Evolutionary conservation across 64 coral and sea anemone species (phyloP).

Genomic region (Stylophora pistillata): DNA sequence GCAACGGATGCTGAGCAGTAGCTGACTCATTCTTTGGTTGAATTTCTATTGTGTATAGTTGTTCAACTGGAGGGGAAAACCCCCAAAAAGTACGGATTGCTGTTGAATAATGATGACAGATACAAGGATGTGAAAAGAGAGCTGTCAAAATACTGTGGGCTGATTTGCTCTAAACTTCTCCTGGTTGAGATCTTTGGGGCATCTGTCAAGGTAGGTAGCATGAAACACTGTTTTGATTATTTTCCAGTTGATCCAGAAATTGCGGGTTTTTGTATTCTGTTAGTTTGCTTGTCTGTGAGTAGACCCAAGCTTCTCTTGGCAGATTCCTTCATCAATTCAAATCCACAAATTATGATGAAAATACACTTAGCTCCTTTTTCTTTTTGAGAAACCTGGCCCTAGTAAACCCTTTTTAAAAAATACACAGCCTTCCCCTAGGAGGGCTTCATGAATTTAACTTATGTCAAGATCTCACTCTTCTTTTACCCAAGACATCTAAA

Average conservation of each 20-base stretch:
- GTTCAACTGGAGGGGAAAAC: conserved; percentile 71
- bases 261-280: neutral
- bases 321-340: too few species aligned
- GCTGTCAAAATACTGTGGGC: conserved; percentile 81
- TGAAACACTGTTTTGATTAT: neutral
- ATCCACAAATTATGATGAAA: too few species aligned
- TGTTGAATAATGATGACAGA: conserved; percentile 86
- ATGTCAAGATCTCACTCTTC: too few species aligned
- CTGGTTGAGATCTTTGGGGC: conserved; percentile 95
- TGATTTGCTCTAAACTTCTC: conserved; percentile 57
- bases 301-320: too few species aligned
- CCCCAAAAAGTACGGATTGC: conserved; percentile 90
- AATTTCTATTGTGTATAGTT: conserved; percentile 52
- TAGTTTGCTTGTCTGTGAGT: neutral
- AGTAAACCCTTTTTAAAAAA: too few species aligned
- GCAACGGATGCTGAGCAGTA: too few species aligned
- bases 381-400: too few species aligned
- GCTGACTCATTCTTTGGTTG: neutral
- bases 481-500: too few species aligned
- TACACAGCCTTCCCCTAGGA: too few species aligned
- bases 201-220: conserved; percentile 77
- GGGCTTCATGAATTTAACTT: too few species aligned
- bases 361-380: too few species aligned
- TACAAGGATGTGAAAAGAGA: conserved; percentile 90
- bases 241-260: neutral